These are phyloP conservation scores for Candidula unifasciata DNA, from an alignment of 2,888 invertebrate species.

Conservation along the genomic window DNA sequence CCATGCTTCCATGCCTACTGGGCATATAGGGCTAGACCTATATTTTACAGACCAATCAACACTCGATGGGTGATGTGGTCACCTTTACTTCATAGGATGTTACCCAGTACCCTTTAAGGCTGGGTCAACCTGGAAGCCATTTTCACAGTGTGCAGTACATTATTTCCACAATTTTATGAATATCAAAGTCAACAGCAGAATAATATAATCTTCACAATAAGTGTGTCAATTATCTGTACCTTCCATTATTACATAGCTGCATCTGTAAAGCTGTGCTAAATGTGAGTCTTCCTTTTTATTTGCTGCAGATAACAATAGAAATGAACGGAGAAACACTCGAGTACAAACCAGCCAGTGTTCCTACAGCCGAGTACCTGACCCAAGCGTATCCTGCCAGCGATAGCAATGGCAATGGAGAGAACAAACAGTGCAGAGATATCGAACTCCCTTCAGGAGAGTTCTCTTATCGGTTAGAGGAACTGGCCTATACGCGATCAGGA, in stretches of 20 bases:
- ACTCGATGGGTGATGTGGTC: too few relatives aligned
- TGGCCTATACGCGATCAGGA: slow-evolving; percentile 80
- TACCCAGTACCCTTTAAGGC: too few relatives aligned
- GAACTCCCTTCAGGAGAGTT: slow-evolving; percentile 62
- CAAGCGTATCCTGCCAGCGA: slow-evolving; percentile 56
- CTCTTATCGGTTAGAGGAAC: slow-evolving; percentile 76
- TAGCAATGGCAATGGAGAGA: slow-evolving; percentile 46
- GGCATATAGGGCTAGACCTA: too few relatives aligned
- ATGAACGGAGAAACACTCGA: slow-evolving; percentile 70
- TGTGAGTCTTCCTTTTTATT: not conserved
- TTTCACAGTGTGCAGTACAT: not conserved
- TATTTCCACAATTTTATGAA: too few relatives aligned
- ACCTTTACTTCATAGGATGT: too few relatives aligned
- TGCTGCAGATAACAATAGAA: slow-evolving; percentile 68
- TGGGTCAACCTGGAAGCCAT: too few relatives aligned
- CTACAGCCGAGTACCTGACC: slow-evolving; percentile 62
- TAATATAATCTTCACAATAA: too few relatives aligned
- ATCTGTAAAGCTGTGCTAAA: not conserved
- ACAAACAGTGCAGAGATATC: slow-evolving; percentile 11
- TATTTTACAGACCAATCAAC: too few relatives aligned
- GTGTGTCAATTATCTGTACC: too few relatives aligned
- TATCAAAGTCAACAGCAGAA: too few relatives aligned
- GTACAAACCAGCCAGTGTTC: slow-evolving; percentile 59
- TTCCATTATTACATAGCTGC: too few relatives aligned
- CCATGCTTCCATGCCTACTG: too few relatives aligned